Conservation (phyloP, 37 sponge, comb jelly and placozoan genomes). For the Aphrocallistes beatrix region DNA sequence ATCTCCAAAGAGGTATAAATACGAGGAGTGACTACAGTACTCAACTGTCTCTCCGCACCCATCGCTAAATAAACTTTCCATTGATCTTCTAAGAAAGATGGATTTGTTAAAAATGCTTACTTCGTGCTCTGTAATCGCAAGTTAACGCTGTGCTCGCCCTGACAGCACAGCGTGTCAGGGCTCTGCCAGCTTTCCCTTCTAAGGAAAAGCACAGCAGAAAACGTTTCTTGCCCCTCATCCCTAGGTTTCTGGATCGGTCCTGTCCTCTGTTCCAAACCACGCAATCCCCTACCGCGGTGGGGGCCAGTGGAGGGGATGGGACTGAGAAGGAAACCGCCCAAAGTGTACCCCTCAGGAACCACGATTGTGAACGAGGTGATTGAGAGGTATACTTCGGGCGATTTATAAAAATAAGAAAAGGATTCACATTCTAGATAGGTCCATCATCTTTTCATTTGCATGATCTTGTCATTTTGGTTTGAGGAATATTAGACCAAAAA, state of each 20-base stretch:
- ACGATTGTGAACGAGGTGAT: no score
- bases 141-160: background rate
- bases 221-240: background rate
- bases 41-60: background rate
- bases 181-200: background rate
- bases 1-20: background rate
- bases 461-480: no score
- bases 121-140: background rate
- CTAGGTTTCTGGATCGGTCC: background rate
- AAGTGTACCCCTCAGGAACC: no score
- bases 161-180: constrained; percentile 7
- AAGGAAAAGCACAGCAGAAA: background rate
- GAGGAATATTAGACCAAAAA: no score
- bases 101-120: background rate
- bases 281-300: background rate
- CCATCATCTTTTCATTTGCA: no score
- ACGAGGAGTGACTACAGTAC: background rate
- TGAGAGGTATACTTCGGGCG: no score
- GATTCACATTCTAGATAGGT: no score
- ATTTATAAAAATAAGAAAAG: no score
- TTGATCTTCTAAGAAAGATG: constrained; percentile 12
- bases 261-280: background rate
- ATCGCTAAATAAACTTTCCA: background rate
- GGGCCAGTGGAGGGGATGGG: background rate
- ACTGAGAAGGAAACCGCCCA: no score